Evolutionary conservation across 2,113 vertebrate species (phyloP), one percentile per base, ranked within the genome.

Genomic region (Glaucidium brasilianum): DNA sequence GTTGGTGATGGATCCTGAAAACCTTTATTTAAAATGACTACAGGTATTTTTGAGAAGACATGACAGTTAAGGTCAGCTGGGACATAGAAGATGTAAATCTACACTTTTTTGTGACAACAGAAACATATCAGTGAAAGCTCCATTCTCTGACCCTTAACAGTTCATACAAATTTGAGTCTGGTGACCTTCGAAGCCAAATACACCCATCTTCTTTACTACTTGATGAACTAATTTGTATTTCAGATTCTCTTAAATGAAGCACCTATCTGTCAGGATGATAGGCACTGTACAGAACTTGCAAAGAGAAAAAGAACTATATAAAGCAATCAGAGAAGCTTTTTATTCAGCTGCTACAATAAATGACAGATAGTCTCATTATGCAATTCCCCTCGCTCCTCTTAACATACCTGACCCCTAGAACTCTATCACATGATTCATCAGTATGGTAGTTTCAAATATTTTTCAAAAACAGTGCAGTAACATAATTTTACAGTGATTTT

Each of bases 161-260:
- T 41, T 91, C 9, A 27, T 13, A 41, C 41, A 91, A 60, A 29
- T 79, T 58, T 10, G 2, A 92, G 47, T 69, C 35, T 76, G 74
- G 63, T 93, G 94, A 97, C 94, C 81, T 94, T 95, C 87, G 88
- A 84, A 85, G 63, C 29, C 91, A 88, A 92, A 90, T 34, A 68
- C 11, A 94, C 26, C 34, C 55, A 91, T 82, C 58, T 74, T 85
- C 69, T 85, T 93, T 95, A 96, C 89, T 94, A 94, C 35, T 85
- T 85, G 87, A 97, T 94, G 84, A 94, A 79, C 63, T 95, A 62
- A 95, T 96, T 94, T 96, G 87, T 95, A 85, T 96, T 97, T 96
- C 89, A 96, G 90, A 95, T 91, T 88, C 59, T 79, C 60, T 76
- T 73, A 94, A 91, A 85, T 52, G 85, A 96, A 94, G 59, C 82